Percentiles rank a stretch among this genome's conserved stretches.
These are phyloP conservation scores for Pocillopora grandis DNA, from an alignment of 92 coral and sea anemone genomes.

Conservation along the genomic window DNA sequence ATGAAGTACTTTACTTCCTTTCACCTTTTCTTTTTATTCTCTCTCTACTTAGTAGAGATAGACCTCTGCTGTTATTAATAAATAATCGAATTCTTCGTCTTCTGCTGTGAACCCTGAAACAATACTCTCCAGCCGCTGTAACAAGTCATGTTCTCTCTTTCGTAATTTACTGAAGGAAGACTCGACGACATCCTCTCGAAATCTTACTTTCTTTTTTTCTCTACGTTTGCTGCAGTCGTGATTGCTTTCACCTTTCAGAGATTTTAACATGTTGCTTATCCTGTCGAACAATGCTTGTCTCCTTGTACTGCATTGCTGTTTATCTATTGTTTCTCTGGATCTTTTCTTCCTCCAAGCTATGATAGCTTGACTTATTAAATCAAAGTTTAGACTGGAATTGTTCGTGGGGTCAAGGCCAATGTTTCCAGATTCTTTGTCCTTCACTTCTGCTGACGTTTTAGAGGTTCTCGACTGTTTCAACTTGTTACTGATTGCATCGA, in stretches of 20 bases:
- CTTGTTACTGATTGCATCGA: too few relatives aligned
- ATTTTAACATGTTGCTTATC: neutral
- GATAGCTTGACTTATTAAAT: neutral
- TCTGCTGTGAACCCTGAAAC: neutral
- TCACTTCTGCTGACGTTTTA: too few relatives aligned
- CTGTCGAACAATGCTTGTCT: neutral
- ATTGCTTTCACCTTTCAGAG: neutral
- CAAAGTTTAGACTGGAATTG: too few relatives aligned
- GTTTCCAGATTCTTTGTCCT: too few relatives aligned
- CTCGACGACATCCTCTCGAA: neutral
- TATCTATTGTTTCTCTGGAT: neutral
- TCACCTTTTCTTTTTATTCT: too few relatives aligned
- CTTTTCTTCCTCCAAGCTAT: neutral
- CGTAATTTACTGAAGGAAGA: neutral
- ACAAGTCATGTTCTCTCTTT: neutral
- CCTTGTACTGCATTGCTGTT: neutral
- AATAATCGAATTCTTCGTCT: neutral
- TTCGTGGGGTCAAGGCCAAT: too few relatives aligned
- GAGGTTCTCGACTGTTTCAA: too few relatives aligned
- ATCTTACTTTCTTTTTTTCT: neutral
- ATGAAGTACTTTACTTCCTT: too few relatives aligned
- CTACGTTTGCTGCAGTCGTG: neutral
- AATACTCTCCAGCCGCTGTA: neutral
- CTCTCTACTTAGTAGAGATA: neutral
- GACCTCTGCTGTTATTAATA: neutral